Percentiles rank a stretch among this genome's conserved stretches.
Conservation (phyloP, 2,888 invertebrate species). For the Scaptodrosophila latifasciaeformis region DNA sequence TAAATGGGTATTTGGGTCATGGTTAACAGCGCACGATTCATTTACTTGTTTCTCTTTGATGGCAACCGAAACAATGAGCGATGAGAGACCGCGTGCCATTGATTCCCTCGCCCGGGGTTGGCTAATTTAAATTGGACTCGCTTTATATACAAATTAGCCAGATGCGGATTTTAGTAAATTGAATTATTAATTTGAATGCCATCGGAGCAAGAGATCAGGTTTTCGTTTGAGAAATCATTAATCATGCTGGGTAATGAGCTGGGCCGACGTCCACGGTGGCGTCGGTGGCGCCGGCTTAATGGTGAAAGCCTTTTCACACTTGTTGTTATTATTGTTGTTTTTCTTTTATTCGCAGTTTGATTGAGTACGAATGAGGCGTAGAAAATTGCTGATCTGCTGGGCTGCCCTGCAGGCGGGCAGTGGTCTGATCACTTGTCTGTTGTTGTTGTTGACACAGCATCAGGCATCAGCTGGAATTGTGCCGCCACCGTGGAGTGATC, state of each 20-base stretch:
- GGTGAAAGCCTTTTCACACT: too few relatives aligned
- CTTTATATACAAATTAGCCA: conserved; percentile 14
- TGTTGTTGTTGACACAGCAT: conserved; percentile 41
- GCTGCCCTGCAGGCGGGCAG: conserved; percentile 59
- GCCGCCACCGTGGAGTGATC: conserved; percentile 91
- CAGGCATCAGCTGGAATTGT: conserved; percentile 77
- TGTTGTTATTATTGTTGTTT: too few relatives aligned
- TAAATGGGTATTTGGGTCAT: conserved; percentile 61
- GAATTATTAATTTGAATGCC: conserved; percentile 31
- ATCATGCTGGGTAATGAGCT: conserved; percentile 54
- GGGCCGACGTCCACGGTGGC: too few relatives aligned
- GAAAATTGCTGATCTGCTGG: conserved; percentile 60
- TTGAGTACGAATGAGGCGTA: conserved; percentile 60
- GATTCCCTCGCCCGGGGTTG: conserved; percentile 34
- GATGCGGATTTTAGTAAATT: conserved; percentile 16
- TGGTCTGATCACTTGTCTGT: conserved; percentile 49
- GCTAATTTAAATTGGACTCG: conserved; percentile 56
- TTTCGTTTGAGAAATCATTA: conserved; percentile 43
- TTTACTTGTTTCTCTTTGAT: conserved; percentile 23
- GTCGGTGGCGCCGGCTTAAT: too few relatives aligned
- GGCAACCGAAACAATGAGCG: neutral
- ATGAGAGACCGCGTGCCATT: conserved; percentile 26
- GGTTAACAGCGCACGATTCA: conserved; percentile 51
- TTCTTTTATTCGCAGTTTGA: too few relatives aligned
- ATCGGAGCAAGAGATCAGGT: neutral